Evolutionary conservation across 2,888 invertebrate species (phyloP), one percentile per base, ranked within the genome.

Genomic region (Germaria angustata): DNA sequence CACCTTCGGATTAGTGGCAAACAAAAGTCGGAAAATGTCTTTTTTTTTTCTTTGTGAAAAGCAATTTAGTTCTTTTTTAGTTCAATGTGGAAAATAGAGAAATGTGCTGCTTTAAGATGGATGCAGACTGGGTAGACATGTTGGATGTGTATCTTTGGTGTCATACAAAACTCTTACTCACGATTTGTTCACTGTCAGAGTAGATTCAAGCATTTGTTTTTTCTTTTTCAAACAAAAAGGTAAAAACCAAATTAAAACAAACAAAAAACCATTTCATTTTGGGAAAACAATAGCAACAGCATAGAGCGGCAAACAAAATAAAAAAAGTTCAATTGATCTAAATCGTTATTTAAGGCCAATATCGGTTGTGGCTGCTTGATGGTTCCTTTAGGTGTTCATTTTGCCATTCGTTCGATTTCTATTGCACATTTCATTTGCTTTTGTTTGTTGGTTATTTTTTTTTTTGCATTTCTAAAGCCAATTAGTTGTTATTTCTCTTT

Each of bases 111-210:
- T 46, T 39, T 53, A 28, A 36, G 44, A 53, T 41, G 55, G 46
- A 61, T 80, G 55, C 15, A 13, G 4, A 15, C 15, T n/a, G 24
- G 59, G 6, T 8, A 55, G 68, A 66, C 59, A 46, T 59, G 65
- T 65, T 51, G 69, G 68, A 63, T 75, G 75, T 71, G n/a, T 81
- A 71, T 76, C 81, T 61, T 41, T 77, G 76, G 80, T 76, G 73
- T 75, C 73, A 75, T 65, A 75, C 63, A 75, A 75, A 77, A 82
- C 82, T 82, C 63, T 82, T 75, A 75, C 82, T 82, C 82, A 82
- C 82, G 82, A 75, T 65, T 79, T 68, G 20, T 69, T 81, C 15
- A 20, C 39, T 34, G 41, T n/a, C n/a, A 39, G 15, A 5, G 28
- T 6, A 5, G 28, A 28, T 28, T 5, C 28, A n/a, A n/a, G n/a